Conservation (phyloP, 2,113 vertebrate species). For the Pterocles burchelli region DNA sequence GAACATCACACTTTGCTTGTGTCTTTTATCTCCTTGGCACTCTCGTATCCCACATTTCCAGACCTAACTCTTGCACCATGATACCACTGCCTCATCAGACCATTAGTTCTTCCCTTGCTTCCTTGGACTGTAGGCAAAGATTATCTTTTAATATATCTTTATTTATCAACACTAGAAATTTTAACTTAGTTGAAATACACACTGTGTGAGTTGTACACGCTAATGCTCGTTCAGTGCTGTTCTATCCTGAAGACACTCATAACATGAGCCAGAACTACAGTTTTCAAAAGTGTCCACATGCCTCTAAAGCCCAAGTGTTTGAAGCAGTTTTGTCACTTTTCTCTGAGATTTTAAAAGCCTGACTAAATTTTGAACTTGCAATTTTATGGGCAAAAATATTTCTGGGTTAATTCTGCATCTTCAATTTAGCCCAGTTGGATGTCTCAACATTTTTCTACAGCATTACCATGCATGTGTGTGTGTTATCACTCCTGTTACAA, state of each 20-base stretch:
- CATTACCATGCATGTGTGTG: not conserved
- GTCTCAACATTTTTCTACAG: not conserved
- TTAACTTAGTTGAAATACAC: not conserved
- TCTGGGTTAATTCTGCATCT: not conserved
- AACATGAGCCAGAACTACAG: not conserved
- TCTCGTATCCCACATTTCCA: not conserved
- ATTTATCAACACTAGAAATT: not conserved
- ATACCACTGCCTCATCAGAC: not conserved
- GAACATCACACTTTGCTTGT: not conserved
- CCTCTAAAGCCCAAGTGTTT: not conserved
- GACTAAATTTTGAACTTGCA: not conserved
- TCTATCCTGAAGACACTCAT: not conserved
- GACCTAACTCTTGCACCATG: not conserved
- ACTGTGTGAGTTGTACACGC: not conserved
- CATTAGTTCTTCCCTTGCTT: not conserved
- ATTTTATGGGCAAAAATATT: not conserved
- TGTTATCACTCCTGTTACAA: not conserved
- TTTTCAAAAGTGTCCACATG: not conserved
- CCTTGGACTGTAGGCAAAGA: not conserved
- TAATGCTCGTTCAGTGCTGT: not conserved
- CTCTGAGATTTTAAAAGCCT: not conserved
- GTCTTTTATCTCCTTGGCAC: not conserved
- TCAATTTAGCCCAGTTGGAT: not conserved
- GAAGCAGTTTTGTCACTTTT: not conserved
- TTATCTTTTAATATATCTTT: not conserved